A percentile compares a stretch with the other conserved stretches of the same genome.
These are phyloP conservation scores for Tineola bisselliella DNA, from an alignment of 2,888 invertebrate genomes.

Conservation along the genomic window DNA sequence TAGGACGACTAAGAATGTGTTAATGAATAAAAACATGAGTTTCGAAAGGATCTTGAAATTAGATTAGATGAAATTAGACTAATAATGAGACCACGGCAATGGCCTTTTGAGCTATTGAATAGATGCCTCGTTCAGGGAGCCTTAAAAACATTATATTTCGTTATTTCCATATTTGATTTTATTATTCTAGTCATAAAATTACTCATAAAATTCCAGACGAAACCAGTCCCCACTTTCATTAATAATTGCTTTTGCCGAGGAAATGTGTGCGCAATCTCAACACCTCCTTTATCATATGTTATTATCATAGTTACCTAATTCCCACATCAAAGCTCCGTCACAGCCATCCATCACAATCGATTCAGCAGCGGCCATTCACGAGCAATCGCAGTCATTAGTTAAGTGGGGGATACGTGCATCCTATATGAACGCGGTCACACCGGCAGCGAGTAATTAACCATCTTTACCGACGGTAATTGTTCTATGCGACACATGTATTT, in stretches of 20 bases:
- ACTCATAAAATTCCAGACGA: neutral
- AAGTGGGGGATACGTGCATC: constrained; percentile 4
- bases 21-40: neutral
- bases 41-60: neutral
- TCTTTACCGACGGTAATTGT: constrained; percentile 11
- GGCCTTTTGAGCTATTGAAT: too few species aligned
- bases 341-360: constrained; percentile 10
- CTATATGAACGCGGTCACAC: constrained; percentile 11
- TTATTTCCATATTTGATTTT: too few species aligned
- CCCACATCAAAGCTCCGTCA: constrained; percentile 9
- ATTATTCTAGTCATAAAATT: too few species aligned
- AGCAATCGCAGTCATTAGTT: constrained; percentile 5
- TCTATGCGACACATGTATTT: neutral
- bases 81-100: too few species aligned
- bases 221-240: neutral
- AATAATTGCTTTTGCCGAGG: constrained; percentile 1
- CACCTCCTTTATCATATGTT: constrained; percentile 6
- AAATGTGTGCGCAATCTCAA: neutral
- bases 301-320: constrained; percentile 11
- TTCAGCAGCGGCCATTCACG: constrained; percentile 11
- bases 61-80: too few species aligned
- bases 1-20: neutral
- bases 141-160: too few species aligned
- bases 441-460: constrained; percentile 12
- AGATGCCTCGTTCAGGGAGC: too few species aligned